phyloP scores from a whole-genome alignment of 2,888 invertebrate species.

The Andrena praecox region DNA sequence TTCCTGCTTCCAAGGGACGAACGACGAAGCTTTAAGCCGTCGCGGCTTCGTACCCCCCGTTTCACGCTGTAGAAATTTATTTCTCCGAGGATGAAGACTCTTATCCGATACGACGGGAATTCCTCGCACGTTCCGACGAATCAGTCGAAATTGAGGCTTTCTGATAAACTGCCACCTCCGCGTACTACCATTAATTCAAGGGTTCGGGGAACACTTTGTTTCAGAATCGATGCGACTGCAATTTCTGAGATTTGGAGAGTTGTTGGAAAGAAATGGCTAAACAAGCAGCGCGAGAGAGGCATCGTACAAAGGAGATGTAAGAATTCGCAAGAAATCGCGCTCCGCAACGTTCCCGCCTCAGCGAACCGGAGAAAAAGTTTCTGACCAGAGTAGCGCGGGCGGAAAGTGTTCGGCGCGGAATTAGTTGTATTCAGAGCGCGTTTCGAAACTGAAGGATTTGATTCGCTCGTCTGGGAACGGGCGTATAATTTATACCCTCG shows the following conservation, averaged over 20 bases:
- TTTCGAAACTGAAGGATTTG: conserved; percentile 56
- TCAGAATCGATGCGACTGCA: not conserved
- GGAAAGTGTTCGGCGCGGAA: conserved; percentile 54
- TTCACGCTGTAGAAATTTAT: conserved; percentile 20
- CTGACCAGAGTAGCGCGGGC: not conserved
- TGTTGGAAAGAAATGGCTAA: not conserved
- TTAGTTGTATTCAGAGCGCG: conserved; percentile 64
- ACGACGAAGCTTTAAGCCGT: not conserved
- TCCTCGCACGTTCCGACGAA: not conserved
- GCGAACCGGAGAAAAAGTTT: conserved; percentile 30
- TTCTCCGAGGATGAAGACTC: not conserved
- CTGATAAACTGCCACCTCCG: not conserved
- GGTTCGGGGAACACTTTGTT: not conserved
- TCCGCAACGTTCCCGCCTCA: conserved; percentile 1
- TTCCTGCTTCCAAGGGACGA: conserved; percentile 49
- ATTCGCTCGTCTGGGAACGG: conserved; percentile 43
- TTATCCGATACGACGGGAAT: not conserved
- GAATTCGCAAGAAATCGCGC: conserved; percentile 24
- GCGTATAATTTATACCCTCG: conserved; percentile 67
- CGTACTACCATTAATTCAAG: not conserved
- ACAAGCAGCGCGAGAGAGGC: not conserved
- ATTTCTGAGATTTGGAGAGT: not conserved
- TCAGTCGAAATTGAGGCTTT: not conserved
- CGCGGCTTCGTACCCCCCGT: not conserved
- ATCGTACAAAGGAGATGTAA: not conserved